These are phyloP conservation scores for Bostrychus sinensis DNA, from an alignment of 2,113 vertebrate genomes.

Conservation along the genomic window DNA sequence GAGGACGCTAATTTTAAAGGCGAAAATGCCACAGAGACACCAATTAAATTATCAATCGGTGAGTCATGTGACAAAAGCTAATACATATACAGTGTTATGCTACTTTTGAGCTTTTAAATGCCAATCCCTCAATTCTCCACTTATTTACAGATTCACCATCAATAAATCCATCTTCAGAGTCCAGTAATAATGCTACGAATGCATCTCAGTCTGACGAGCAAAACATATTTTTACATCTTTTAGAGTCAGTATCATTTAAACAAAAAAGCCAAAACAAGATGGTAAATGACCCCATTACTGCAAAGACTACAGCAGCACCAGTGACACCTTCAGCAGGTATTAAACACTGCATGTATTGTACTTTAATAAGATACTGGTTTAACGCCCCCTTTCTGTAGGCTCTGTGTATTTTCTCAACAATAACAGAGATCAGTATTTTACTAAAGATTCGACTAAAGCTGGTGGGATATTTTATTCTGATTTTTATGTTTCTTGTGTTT, in stretches of 20 bases:
- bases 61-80: not conserved
- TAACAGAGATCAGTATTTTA: slow-evolving; percentile 2
- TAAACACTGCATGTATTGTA: slow-evolving; percentile 2
- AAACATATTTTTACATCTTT: not conserved
- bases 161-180: not conserved
- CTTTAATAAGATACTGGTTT: not conserved
- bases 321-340: slow-evolving; percentile 16
- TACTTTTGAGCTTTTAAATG: not conserved
- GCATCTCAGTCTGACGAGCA: not conserved
- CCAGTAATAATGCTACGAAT: not conserved
- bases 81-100: not conserved
- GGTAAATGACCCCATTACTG: not conserved
- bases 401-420: not conserved
- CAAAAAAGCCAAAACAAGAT: not conserved
- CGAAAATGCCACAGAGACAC: slow-evolving; percentile 2
- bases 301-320: slow-evolving; percentile 13
- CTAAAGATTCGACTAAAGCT: not conserved
- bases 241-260: slow-evolving; percentile 25
- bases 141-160: not conserved
- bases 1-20: not conserved
- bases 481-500: not conserved
- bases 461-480: not conserved
- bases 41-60: slow-evolving; percentile 15
- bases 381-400: not conserved
- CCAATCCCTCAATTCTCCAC: not conserved